phyloP scores from a whole-genome alignment of 2,888 invertebrate species.

The Campaea margaritaria region DNA sequence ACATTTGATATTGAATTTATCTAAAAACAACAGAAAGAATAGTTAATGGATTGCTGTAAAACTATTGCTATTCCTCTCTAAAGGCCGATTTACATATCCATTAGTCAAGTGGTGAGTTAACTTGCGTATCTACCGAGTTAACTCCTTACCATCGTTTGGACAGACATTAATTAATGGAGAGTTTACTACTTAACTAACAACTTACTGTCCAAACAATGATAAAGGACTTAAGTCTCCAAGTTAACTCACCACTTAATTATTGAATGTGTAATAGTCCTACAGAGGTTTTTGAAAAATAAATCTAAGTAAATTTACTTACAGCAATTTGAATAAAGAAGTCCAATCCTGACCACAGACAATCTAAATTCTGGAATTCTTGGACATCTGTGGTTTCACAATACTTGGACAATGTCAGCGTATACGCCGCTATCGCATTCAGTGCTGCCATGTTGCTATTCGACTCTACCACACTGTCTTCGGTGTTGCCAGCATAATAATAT shows the following conservation, averaged over 20 bases:
- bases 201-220: no score
- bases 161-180: no score
- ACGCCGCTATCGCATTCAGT: conserved; percentile 76
- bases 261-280: no score
- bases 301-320: conserved; percentile 60
- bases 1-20: conserved; percentile 61
- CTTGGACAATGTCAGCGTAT: conserved; percentile 70
- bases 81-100: no score
- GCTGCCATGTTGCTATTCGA: conserved; percentile 62
- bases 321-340: conserved; percentile 71
- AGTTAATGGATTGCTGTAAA: neutral
- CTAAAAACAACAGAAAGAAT: conserved; percentile 52
- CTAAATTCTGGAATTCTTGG: conserved; percentile 68
- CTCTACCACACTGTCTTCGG: conserved; percentile 61
- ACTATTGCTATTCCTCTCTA: no score
- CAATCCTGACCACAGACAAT: conserved; percentile 69
- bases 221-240: no score
- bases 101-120: no score
- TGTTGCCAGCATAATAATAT: conserved; percentile 51
- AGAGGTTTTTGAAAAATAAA: neutral
- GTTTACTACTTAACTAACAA: no score
- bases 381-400: conserved; percentile 71
- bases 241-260: no score
- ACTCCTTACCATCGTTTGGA: no score
- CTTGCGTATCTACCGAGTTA: no score